These are phyloP conservation scores for Amblyornis subalaris DNA, from an alignment of 2,113 vertebrate species.

Conservation along the genomic window DNA sequence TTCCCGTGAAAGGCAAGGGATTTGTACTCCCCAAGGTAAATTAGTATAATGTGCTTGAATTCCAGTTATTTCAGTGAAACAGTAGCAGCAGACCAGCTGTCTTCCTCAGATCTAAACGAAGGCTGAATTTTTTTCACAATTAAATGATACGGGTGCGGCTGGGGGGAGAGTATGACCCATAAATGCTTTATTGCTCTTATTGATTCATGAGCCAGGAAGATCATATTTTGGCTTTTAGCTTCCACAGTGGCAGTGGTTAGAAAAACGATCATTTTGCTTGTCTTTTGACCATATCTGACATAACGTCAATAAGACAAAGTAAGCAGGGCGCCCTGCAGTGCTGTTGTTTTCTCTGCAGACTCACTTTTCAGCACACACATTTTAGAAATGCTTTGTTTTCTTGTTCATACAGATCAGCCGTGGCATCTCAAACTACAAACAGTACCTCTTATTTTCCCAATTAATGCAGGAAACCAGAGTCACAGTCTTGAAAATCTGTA, in stretches of 20 bases:
- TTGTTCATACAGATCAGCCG: not conserved
- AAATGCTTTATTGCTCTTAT: not conserved
- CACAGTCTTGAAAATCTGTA: not conserved
- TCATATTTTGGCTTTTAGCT: not conserved
- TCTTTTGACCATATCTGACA: constrained; percentile 36
- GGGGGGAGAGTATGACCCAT: not conserved
- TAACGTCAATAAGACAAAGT: not conserved
- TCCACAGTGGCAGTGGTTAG: not conserved
- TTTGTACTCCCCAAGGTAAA: not conserved
- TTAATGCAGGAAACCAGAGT: not conserved
- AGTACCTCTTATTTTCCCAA: not conserved
- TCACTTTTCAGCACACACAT: not conserved
- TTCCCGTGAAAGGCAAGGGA: not conserved
- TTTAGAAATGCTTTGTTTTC: not conserved
- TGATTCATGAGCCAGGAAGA: constrained; percentile 15
- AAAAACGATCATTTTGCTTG: constrained; percentile 36
- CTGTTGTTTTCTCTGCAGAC: not conserved
- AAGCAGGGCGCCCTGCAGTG: not conserved
- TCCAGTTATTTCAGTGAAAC: not conserved
- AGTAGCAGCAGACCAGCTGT: not conserved
- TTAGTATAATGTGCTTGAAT: not conserved
- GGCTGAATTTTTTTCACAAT: not conserved
- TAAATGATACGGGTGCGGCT: not conserved
- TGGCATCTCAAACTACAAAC: not conserved
- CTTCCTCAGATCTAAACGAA: not conserved